Evolutionary conservation across 2,888 invertebrate species (phyloP).

Genomic region (Antitype chi): DNA sequence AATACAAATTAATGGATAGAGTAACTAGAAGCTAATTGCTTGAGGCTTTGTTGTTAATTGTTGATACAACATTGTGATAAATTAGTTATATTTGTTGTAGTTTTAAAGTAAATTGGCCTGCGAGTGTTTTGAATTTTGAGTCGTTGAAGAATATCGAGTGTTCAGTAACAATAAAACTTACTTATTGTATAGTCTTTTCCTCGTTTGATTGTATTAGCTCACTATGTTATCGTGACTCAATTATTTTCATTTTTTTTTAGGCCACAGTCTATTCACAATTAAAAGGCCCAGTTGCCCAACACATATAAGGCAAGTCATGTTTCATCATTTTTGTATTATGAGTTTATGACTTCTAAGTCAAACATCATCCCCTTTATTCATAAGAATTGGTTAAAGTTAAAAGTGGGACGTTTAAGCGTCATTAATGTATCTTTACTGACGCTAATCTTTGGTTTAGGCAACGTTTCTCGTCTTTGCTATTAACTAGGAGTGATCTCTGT

Average conservation of each 20-base stretch:
- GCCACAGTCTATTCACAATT: neutral
- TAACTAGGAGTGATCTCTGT: neutral
- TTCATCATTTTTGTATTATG: no score
- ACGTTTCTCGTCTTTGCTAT: neutral
- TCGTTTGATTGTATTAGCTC: neutral
- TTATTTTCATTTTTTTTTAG: neutral
- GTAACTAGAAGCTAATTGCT: conserved; percentile 50
- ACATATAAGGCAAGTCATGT: no score
- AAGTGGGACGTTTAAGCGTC: no score
- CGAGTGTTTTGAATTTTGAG: neutral
- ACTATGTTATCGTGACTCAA: neutral
- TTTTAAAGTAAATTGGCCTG: neutral
- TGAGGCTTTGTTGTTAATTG: conserved; percentile 16
- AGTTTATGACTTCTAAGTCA: neutral
- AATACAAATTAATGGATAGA: conserved; percentile 56
- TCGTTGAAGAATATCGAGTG: neutral
- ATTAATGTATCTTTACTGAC: no score
- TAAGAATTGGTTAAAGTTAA: neutral
- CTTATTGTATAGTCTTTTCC: neutral
- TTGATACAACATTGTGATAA: conserved; percentile 14
- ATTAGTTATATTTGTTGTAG: conserved; percentile 26
- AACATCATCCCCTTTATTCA: neutral
- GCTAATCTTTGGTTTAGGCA: no score
- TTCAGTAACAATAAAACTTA: neutral
- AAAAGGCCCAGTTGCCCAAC: neutral